These are phyloP conservation scores for Acronicta psi DNA, from an alignment of 2,888 invertebrate genomes.

Conservation along the genomic window DNA sequence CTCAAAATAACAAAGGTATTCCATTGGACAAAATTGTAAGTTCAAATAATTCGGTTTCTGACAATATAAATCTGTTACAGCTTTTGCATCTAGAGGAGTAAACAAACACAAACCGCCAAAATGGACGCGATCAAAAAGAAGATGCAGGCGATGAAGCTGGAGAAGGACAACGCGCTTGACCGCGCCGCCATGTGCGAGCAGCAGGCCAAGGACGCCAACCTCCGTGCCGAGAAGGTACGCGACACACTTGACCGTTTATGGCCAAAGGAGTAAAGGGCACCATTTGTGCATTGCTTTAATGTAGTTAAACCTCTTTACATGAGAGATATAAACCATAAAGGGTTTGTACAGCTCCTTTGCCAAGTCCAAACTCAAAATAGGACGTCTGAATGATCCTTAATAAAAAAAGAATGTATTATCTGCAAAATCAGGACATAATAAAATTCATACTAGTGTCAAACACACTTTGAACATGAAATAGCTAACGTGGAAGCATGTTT, in stretches of 20 bases:
- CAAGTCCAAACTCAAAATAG: no score
- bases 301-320: constrained; percentile 27
- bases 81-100: constrained; percentile 79
- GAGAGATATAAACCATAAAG: constrained; percentile 5
- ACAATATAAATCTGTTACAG: constrained; percentile 58
- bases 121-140: constrained; percentile 99
- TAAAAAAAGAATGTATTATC: not conserved
- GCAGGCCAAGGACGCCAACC: constrained; percentile 97
- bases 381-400: no score
- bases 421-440: not conserved
- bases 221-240: constrained; percentile 94
- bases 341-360: no score
- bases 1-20: no score
- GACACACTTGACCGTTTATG: constrained; percentile 55
- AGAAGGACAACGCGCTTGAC: constrained; percentile 99
- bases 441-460: not conserved
- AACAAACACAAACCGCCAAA: constrained; percentile 89
- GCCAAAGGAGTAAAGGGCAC: constrained; percentile 55
- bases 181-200: constrained; percentile 99
- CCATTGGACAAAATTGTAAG: no score
- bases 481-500: not conserved
- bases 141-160: constrained; percentile 99
- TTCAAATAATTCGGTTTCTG: no score
- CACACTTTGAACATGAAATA: not conserved
- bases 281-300: constrained; percentile 32